phyloP scores from a whole-genome alignment of 2,113 vertebrate genomes.

The Chlamydotis undulata region DNA sequence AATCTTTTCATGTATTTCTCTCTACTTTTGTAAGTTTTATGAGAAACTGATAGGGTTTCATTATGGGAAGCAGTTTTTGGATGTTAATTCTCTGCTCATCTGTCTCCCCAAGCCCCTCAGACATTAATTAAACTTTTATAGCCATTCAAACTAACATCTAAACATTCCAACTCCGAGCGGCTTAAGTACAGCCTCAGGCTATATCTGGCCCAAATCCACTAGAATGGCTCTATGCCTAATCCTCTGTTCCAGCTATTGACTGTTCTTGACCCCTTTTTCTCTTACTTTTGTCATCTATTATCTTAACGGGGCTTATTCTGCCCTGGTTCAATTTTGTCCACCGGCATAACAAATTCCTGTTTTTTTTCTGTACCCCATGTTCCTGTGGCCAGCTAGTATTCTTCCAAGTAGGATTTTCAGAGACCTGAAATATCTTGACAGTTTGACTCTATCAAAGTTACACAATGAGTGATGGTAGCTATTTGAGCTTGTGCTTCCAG shows the following conservation, averaged over 20 bases:
- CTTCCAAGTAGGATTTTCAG: background rate
- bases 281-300: constrained; percentile 52
- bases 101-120: constrained; percentile 37
- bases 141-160: constrained; percentile 48
- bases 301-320: constrained; percentile 18
- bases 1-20: background rate
- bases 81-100: constrained; percentile 53
- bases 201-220: constrained; percentile 57
- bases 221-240: constrained; percentile 45
- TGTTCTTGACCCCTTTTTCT: constrained; percentile 62
- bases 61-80: constrained; percentile 55
- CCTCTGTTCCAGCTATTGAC: constrained; percentile 63
- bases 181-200: constrained; percentile 52
- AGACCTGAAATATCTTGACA: background rate
- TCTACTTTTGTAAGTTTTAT: background rate
- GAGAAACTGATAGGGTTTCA: background rate
- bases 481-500: constrained; percentile 22
- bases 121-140: constrained; percentile 64
- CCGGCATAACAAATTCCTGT: background rate
- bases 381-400: background rate
- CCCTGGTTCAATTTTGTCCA: constrained; percentile 6
- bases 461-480: background rate
- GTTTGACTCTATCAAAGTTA: background rate
- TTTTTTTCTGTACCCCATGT: background rate
- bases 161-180: constrained; percentile 27